These are phyloP conservation scores for Parazoanthus swiftii DNA, from an alignment of 92 coral and sea anemone species.

Conservation along the genomic window DNA sequence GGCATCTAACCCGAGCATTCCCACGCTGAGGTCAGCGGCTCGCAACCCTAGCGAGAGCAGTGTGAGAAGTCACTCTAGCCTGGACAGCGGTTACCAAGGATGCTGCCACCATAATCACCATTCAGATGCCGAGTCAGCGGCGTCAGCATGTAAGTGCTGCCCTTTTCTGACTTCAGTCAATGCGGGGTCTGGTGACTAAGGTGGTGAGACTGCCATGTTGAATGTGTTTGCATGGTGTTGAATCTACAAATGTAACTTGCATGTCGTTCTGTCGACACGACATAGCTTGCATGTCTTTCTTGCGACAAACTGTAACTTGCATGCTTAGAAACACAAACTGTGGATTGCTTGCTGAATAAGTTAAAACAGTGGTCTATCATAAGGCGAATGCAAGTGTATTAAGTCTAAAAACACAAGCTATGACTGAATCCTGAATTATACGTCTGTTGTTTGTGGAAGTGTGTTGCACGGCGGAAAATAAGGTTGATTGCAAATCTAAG, in stretches of 20 bases:
- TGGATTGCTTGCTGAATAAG: not conserved
- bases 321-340: constrained; percentile 10
- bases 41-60: constrained; percentile 80
- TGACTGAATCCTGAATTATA: not conserved
- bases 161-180: constrained; percentile 14
- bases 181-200: constrained; percentile 5
- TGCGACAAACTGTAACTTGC: constrained; percentile 4
- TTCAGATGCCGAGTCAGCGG: constrained; percentile 27
- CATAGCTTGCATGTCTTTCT: not conserved
- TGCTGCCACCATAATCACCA: constrained; percentile 35
- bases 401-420: not conserved
- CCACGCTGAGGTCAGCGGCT: constrained; percentile 58
- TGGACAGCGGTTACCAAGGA: constrained; percentile 92
- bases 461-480: not conserved
- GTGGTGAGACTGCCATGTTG: not conserved
- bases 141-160: constrained; percentile 45
- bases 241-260: not conserved
- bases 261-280: not conserved
- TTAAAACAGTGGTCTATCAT: not conserved
- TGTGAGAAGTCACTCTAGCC: constrained; percentile 69
- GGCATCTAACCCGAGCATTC: constrained; percentile 69
- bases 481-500: not conserved
- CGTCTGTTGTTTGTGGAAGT: not conserved
- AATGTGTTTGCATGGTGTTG: not conserved
- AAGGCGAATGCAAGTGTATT: not conserved